A percentile compares a stretch with the other conserved stretches of the same genome.
phyloP scores from a whole-genome alignment of 2,888 invertebrate genomes.

The Itoplectis maculator region DNA sequence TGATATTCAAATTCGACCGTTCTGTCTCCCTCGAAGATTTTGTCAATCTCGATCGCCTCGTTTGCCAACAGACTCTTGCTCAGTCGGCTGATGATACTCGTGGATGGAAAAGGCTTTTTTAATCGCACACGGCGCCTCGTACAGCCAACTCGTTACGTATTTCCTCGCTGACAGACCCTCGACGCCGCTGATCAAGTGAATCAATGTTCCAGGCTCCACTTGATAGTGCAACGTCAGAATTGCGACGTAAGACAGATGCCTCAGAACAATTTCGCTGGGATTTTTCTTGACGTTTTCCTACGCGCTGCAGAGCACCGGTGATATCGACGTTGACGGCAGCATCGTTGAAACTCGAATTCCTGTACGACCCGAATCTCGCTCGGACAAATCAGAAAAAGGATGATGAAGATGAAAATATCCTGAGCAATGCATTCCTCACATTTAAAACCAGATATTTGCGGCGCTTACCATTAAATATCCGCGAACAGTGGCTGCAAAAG shows the following conservation, averaged over 20 bases:
- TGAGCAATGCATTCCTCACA: too few relatives aligned
- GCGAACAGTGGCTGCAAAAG: slow-evolving; percentile 70
- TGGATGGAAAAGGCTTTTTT: slow-evolving; percentile 81
- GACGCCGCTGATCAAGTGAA: slow-evolving; percentile 85
- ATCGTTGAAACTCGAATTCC: slow-evolving; percentile 56
- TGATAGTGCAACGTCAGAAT: slow-evolving; percentile 88
- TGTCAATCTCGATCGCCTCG: slow-evolving; percentile 79
- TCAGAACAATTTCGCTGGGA: slow-evolving; percentile 61
- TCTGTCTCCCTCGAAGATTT: slow-evolving; percentile 80
- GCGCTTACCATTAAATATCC: slow-evolving; percentile 69
- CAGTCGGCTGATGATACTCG: slow-evolving; percentile 82
- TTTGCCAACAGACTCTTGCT: slow-evolving; percentile 84
- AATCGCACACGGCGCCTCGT: slow-evolving; percentile 80
- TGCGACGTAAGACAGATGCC: slow-evolving; percentile 79
- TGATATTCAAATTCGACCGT: slow-evolving; percentile 68
- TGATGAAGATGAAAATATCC: slow-evolving; percentile 56
- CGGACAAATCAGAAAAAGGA: slow-evolving; percentile 50
- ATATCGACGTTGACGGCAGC: slow-evolving; percentile 74
- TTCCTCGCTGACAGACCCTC: slow-evolving; percentile 83
- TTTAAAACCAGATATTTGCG: not conserved
- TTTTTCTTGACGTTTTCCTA: slow-evolving; percentile 84
- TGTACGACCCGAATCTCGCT: slow-evolving; percentile 57
- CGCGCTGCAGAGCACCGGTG: slow-evolving; percentile 79
- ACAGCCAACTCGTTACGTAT: slow-evolving; percentile 86
- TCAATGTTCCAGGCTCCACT: slow-evolving; percentile 86